Base-by-base conservation (phyloP, 1,140 invertebrate genomes). In the Pogonomyrmex californicus region DNA sequence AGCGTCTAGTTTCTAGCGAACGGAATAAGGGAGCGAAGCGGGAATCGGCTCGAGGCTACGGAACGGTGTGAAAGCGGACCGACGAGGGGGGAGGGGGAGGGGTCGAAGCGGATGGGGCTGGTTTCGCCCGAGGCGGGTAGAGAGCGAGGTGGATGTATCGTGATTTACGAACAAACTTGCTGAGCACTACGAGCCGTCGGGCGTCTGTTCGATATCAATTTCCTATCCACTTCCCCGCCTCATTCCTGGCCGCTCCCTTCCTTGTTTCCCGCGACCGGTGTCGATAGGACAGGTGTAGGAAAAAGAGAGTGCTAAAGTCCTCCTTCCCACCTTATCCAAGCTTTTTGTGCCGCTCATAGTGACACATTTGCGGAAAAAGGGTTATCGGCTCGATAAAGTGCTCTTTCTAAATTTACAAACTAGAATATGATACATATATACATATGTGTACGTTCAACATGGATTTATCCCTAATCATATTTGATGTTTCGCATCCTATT, bases 151-250 rank as follows among this genome's bases (percentile, higher is more conserved):
- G 83, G 81, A 76, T 90, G 87, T 88, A 91, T 91, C 89, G 88
- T 92, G 92, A 93, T 93, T 92, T 93, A 93, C 92, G 88, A 85
- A 91, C 88, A 93, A 92, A 94, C 92, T 93, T 92, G 93, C 91
- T 90, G 92, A 94, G 89, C 86, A 88, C 88, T 91, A 91, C 78
- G 73, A 90, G 75, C 86, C 91, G 87, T 91, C 91, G 90, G 90
- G 76, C 91, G 89, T 85, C 88, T 90, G 86, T 85, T 90, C 88
- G 70, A 90, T 90, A 90, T 90, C 89, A 90, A 90, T 90, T 90
- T 87, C 77, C 89, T 90, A 87, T 89, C 77, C 51, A 70, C 89
- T 56, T 86, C 41, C 66, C 49, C 66, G 7, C 65, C 30, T 73
- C 17, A 36, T n/a, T 62, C 30, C 54, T 58, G 30, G 63, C 41